Base-by-base conservation (phyloP, 2,888 invertebrate genomes). In the Ligdia adustata region DNA sequence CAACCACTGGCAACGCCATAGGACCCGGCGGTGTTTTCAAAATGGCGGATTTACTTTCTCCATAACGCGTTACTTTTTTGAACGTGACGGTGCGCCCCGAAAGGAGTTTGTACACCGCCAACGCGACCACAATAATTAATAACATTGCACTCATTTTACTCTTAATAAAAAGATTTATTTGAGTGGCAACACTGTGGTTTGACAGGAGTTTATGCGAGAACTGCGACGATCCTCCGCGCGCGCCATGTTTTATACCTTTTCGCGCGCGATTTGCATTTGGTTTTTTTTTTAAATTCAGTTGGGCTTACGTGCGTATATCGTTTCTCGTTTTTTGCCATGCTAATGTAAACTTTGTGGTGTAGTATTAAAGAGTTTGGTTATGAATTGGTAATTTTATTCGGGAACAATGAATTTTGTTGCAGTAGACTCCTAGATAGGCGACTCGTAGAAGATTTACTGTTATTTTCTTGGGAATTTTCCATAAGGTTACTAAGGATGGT, bases 21-120 rank as follows among this genome's bases (percentile, higher is more conserved):
- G 95, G 95, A 0, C 95, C 95, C 27, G 94, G 94, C 6, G 93
- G 92, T 55, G 85, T 74, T 46, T 73, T 75, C 6, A 84, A 58
- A n/a, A 69, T 58, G 9, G 68, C 54, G 2, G 64, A 52, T 31
- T 63, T 69, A 9, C 54, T 56, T 1, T 65, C 75, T 11, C 75
- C 78, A 47, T 79, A 69, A 49, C 71, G 82, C 1, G 59, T 70
- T 1, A 62, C 39, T 42, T 62, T 79, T 43, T 63, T 74, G 55
- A 58, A 69, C 39, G 63, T 59, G 0, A 78, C 60, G 27, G 75
- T 71, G 49, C 69, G 74, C 5, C 66, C 69, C 24, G 68, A 68
- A 51, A 80, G 78, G 43, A 78, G 57, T 72, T 79, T 84, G 59
- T 81, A 87, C 29, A 75, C 69, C 62, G 73, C 66, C 15, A 82